These are phyloP conservation scores for Paramuricea clavata DNA, from an alignment of 92 coral and sea anemone species.

Conservation along the genomic window DNA sequence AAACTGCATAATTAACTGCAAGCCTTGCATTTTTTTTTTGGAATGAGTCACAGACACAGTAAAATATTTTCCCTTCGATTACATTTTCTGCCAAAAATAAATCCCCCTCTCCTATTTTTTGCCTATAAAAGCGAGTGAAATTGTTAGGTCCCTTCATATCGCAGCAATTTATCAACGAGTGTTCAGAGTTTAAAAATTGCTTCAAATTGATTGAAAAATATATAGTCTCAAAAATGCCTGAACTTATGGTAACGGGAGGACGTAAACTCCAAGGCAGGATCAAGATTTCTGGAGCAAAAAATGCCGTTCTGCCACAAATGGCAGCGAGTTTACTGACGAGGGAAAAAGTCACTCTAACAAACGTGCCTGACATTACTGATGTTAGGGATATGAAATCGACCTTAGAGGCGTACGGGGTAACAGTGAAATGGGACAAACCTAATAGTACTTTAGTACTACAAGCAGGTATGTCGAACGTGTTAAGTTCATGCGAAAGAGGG, in stretches of 20 bases:
- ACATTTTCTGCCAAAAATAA: background rate
- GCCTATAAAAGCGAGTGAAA: background rate
- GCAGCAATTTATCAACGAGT: background rate
- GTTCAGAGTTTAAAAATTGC: background rate
- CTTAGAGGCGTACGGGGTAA: background rate
- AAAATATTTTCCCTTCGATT: background rate
- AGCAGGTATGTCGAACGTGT: background rate
- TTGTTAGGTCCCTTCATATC: background rate
- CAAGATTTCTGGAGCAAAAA: slow-evolving; percentile 57
- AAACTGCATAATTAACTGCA: too few species aligned
- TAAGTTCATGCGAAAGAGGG: background rate
- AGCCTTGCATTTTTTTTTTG: background rate
- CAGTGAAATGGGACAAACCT: background rate
- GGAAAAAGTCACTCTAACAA: slow-evolving; percentile 13
- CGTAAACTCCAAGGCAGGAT: slow-evolving; percentile 27
- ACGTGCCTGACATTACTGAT: slow-evolving; percentile 49
- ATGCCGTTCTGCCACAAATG: slow-evolving; percentile 61
- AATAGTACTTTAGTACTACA: background rate
- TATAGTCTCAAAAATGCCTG: background rate
- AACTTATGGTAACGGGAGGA: slow-evolving; percentile 25
- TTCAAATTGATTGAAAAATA: background rate
- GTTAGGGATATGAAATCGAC: background rate
- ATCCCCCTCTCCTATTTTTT: too few species aligned
- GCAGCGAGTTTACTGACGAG: slow-evolving; percentile 55
- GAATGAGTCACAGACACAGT: background rate